Conservation (phyloP, 92 coral and sea anemone genomes). For the Phenganax stokvisi region DNA sequence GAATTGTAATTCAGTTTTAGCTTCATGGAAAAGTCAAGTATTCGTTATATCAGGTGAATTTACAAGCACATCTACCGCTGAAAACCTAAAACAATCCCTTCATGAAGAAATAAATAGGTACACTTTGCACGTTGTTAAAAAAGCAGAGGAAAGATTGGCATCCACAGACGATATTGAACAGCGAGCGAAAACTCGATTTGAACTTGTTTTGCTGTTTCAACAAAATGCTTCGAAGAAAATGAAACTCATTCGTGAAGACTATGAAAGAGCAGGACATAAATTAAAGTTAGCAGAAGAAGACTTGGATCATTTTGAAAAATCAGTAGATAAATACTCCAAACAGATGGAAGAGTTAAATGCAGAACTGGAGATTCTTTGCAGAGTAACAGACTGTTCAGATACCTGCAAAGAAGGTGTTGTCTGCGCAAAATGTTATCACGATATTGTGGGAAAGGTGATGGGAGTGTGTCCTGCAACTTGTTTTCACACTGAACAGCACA, state of each 20-base stretch:
- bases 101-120: neutral
- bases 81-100: neutral
- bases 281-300: slow-evolving; percentile 32
- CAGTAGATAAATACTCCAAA: slow-evolving; percentile 9
- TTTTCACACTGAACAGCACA: slow-evolving; percentile 30
- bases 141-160: slow-evolving; percentile 1
- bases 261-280: neutral
- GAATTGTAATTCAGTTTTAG: neutral
- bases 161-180: slow-evolving; percentile 17
- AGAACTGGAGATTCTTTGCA: slow-evolving; percentile 52
- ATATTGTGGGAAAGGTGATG: slow-evolving; percentile 48
- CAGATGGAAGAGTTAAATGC: slow-evolving; percentile 20
- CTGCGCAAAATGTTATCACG: slow-evolving; percentile 54
- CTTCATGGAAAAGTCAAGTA: slow-evolving; percentile 25
- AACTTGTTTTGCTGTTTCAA: neutral
- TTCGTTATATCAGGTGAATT: slow-evolving; percentile 7
- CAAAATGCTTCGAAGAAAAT: neutral
- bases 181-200: slow-evolving; percentile 2
- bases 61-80: neutral
- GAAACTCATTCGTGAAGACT: slow-evolving; percentile 23
- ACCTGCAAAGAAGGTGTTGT: slow-evolving; percentile 56
- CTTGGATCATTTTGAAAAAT: slow-evolving; percentile 11
- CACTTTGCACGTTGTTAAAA: neutral
- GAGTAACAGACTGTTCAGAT: slow-evolving; percentile 46
- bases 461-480: slow-evolving; percentile 69